Percentiles rank a stretch among this genome's conserved stretches.
Evolutionary conservation across 1,140 invertebrate species (phyloP).

Genomic region (Odontomachus brunneus): DNA sequence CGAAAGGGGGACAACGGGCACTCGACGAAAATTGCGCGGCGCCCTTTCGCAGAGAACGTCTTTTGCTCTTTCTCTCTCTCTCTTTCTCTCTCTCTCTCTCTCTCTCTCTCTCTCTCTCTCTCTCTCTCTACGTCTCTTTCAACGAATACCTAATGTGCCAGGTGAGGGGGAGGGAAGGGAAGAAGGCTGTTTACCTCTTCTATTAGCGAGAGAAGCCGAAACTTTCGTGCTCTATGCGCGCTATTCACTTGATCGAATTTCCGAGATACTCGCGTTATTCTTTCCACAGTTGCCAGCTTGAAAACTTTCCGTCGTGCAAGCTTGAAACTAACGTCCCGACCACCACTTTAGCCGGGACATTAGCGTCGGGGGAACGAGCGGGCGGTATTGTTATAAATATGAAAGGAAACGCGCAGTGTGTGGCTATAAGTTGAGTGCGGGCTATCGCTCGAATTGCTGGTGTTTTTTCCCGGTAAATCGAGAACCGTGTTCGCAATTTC

Average conservation of each 20-base stretch:
- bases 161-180: not conserved
- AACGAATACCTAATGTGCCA: slow-evolving; percentile 65
- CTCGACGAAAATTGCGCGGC: slow-evolving; percentile 64
- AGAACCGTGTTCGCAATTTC: not conserved
- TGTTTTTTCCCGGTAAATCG: not conserved
- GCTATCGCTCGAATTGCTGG: not conserved
- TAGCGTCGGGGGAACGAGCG: not conserved
- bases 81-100: not conserved
- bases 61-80: slow-evolving; percentile 4
- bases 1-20: slow-evolving; percentile 49
- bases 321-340: slow-evolving; percentile 32
- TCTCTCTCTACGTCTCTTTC: not conserved
- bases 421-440: not conserved
- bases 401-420: slow-evolving; percentile 1
- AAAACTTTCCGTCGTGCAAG: slow-evolving; percentile 37
- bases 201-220: slow-evolving; percentile 45
- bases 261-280: slow-evolving; percentile 44
- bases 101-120: not conserved
- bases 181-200: slow-evolving; percentile 42
- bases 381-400: not conserved
- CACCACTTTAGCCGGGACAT: slow-evolving; percentile 6
- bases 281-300: slow-evolving; percentile 22
- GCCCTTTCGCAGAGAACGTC: slow-evolving; percentile 31
- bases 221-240: slow-evolving; percentile 48
- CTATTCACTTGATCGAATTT: slow-evolving; percentile 56